Conservation (phyloP, 2,888 invertebrate genomes). For the Leptinotarsa rubiginosa region DNA sequence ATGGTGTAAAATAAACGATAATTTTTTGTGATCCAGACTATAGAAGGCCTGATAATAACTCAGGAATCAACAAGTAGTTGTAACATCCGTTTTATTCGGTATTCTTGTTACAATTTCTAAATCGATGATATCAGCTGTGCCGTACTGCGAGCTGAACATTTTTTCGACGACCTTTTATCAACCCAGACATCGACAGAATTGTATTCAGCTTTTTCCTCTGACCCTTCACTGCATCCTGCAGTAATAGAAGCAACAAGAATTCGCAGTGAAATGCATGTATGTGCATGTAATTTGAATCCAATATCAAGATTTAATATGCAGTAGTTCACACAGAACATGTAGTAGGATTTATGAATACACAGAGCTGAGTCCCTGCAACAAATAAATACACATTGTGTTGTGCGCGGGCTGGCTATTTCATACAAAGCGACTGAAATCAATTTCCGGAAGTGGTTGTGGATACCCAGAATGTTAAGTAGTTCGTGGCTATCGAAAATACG, state of each 20-base stretch:
- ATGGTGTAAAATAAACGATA: too few species aligned
- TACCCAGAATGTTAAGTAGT: conserved; percentile 9
- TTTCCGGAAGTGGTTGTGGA: conserved; percentile 44
- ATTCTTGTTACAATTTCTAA: not conserved
- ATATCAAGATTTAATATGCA: conserved; percentile 51
- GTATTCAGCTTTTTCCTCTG: conserved; percentile 24
- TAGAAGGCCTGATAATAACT: too few species aligned
- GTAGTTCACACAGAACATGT: conserved; percentile 50
- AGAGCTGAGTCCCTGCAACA: conserved; percentile 37
- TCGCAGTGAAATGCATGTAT: conserved; percentile 44
- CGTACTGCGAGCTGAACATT: not conserved
- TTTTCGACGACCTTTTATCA: conserved; percentile 8
- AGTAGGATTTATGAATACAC: conserved; percentile 46
- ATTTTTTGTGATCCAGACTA: too few species aligned
- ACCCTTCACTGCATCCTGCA: conserved; percentile 25
- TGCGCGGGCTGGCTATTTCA: conserved; percentile 43
- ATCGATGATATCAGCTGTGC: not conserved
- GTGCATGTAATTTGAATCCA: conserved; percentile 49
- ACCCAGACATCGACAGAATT: conserved; percentile 18
- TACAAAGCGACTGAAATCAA: conserved; percentile 43
- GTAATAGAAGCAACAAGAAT: conserved; percentile 44
- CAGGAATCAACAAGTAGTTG: not conserved
- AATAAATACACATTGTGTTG: conserved; percentile 46
- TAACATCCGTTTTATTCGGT: not conserved
- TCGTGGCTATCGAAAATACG: conserved; percentile 14